Evolutionary conservation across 2,797 vertebrate species (phyloP), one percentile per base, ranked within the genome.

Genomic region (Menidia menidia): DNA sequence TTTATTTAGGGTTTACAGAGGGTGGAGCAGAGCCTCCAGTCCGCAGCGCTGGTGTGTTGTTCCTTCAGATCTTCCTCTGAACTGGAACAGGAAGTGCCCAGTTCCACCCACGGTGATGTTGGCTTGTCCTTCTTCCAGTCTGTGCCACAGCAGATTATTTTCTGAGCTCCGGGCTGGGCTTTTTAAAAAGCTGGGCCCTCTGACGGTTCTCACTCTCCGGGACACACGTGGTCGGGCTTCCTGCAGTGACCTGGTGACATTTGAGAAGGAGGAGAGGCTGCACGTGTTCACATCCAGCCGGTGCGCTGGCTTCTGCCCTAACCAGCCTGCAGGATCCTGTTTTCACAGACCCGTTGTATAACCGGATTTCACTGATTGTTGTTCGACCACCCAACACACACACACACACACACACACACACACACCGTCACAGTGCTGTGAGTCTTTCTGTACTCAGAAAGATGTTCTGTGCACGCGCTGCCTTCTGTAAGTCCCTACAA

Each of bases 1-100:
- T 76, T 73, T 74, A 73, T 77, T 79, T 68, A 19, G 55, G 52
- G 61, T 71, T 66, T 55, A 60, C 47, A 57, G 14, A 44, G 77
- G 77, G 69, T 77, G 86, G 77, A 83, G 82, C 74, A 8, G 62
- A 18, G 52, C 55, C 12, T 77, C 30, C 51, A 71, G 60, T 65
- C 71, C 59, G 59, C 59, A 56, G 16, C 4, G 68, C 75, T 77
- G 72, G 75, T 50, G 68, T 42, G 45, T 64, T 64, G 67, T 67
- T 73, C 64, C 75, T 72, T 39, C 51, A 79, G 77, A 68, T 19
- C 42, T 74, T 70, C 60, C 47, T 78, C 75, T 75, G 60, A 77
- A 73, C 59, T 45, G 39, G 47, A 59, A 81, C 83, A 85, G 85
- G 82, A 89, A 83, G 83, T 64, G 33, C 70, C 58, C 45, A 39